Percentiles rank a stretch among this genome's conserved stretches.
These are phyloP conservation scores for Toxotes lorentzi DNA, from an alignment of 2,797 vertebrate species.

Conservation along the genomic window DNA sequence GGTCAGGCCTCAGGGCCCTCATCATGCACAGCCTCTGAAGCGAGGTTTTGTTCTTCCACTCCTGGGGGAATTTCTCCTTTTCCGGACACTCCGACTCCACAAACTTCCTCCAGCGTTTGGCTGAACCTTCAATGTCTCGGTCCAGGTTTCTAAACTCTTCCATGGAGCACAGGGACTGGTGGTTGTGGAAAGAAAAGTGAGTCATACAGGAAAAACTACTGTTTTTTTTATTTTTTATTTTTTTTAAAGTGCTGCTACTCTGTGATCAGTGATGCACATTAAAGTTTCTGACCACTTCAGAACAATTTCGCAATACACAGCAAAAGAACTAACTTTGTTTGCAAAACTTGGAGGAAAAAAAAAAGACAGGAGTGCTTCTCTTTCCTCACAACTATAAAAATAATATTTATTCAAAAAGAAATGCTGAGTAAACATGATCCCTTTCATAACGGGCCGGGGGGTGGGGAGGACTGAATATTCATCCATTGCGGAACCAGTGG, in stretches of 20 bases:
- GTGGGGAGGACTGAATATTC: conserved; percentile 71
- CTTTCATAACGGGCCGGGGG: conserved; percentile 67
- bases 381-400: conserved; percentile 60
- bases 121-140: conserved; percentile 93
- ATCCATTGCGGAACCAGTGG: conserved; percentile 66
- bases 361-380: conserved; percentile 65
- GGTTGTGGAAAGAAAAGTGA: conserved; percentile 17
- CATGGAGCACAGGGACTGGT: conserved; percentile 91
- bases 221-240: neutral
- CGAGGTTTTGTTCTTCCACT: conserved; percentile 94
- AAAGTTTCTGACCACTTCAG: conserved; percentile 42
- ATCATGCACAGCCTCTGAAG: conserved; percentile 95
- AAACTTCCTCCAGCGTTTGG: conserved; percentile 96
- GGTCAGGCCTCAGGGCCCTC: conserved; percentile 92
- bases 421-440: conserved; percentile 74
- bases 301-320: conserved; percentile 56
- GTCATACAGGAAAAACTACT: neutral
- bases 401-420: conserved; percentile 73
- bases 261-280: conserved; percentile 35
- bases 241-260: conserved; percentile 16
- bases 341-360: conserved; percentile 46
- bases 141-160: conserved; percentile 94
- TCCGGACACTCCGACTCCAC: conserved; percentile 95
- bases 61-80: conserved; percentile 95
- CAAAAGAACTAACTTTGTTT: conserved; percentile 62